Evolutionary conservation across 1,140 invertebrate species (phyloP).

Genomic region (Drosophila quadrilineata): DNA sequence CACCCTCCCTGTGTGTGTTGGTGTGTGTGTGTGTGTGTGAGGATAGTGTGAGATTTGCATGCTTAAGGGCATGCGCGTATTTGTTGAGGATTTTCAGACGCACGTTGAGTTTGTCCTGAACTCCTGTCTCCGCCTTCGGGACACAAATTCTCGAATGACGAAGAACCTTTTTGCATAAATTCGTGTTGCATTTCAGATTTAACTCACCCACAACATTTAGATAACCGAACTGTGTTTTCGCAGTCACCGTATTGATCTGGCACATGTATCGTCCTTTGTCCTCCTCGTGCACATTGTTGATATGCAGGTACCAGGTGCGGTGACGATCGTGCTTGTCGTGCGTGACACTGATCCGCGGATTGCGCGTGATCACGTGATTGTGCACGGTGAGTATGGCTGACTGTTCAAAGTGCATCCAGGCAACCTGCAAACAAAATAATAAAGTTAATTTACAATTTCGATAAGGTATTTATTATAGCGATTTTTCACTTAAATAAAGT

Average conservation of each 20-base stretch:
- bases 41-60: neutral
- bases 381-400: slow-evolving; percentile 95
- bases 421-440: slow-evolving; percentile 86
- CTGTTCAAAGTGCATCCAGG: slow-evolving; percentile 97
- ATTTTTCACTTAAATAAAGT: too few species aligned
- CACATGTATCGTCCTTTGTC: slow-evolving; percentile 97
- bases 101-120: slow-evolving; percentile 6
- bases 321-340: slow-evolving; percentile 89
- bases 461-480: too few species aligned
- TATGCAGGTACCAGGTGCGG: slow-evolving; percentile 94
- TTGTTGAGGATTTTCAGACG: slow-evolving; percentile 59
- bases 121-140: neutral
- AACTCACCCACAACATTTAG: slow-evolving; percentile 95
- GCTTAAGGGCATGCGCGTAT: slow-evolving; percentile 65
- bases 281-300: slow-evolving; percentile 93
- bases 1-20: neutral
- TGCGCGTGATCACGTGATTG: slow-evolving; percentile 95
- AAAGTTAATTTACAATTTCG: neutral
- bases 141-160: too few species aligned
- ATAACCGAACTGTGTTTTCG: slow-evolving; percentile 95
- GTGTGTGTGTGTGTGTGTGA: neutral
- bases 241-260: slow-evolving; percentile 96
- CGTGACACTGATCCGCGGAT: slow-evolving; percentile 94
- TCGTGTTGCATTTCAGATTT: neutral
- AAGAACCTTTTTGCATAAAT: too few species aligned